Evolutionary conservation across 2,888 invertebrate genomes (phyloP), one percentile per base, ranked within the genome.

Genomic region (Drosophila maculinotata): DNA sequence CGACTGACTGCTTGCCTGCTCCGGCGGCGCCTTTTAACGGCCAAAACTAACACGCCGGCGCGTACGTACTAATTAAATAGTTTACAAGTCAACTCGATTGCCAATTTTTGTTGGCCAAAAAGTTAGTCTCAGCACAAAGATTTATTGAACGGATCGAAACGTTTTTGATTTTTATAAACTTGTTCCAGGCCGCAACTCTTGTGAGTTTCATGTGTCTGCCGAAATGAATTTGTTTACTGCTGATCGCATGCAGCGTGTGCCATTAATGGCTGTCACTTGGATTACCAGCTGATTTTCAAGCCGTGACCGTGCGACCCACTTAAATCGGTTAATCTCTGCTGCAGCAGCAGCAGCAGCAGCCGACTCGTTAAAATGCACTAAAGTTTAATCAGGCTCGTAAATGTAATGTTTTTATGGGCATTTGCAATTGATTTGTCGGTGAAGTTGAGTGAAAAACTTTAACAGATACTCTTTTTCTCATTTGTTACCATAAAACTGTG

Each of bases 41-140:
- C 83, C 83, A 82, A 87, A 87, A 66, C 78, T 69, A 82, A 86
- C 86, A 71, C 80, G 74, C 57, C 76, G 58, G 57, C 75, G 66
- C 65, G 69, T 71, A 79, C 73, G 73, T 86, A 86, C 88, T 87
- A 84, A 87, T 84, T 84, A 84, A 84, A 87, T 77, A 76, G 78
- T 82, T 87, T 82, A 85, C 88, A 86, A 86, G 77, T 81, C 85
- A 76, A 63, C 69, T 70, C 66, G 70, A 83, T 81, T 81, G 70
- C 71, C 39, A 26, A 44, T 36, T 49, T 14, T 20, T 20, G 10
- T 53, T 33, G 35, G 23, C 30, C 42, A 44, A n/a, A 7, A 38
- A 48, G 26, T 48, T 54, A 33, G 52, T 42, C 23, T 25, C 31
- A 48, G 23, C n/a, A n/a, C n/a, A n/a, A 41, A 54, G 71, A 77